Evolutionary conservation across 2,113 vertebrate genomes (phyloP).

Genomic region (Lipophrys pholis): DNA sequence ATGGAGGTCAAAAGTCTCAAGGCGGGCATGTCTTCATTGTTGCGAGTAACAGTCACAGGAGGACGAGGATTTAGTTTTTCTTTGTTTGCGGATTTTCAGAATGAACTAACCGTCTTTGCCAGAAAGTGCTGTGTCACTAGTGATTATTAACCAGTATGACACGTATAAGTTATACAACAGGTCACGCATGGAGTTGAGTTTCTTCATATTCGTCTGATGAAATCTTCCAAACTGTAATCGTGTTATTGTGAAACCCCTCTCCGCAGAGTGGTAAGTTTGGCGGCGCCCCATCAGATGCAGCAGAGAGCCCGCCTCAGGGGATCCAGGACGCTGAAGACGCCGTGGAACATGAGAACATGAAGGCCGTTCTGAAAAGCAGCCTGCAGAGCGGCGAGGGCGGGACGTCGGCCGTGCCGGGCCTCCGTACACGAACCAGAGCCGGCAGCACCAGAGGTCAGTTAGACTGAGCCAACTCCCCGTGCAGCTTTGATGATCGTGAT

Average conservation of each 20-base stretch:
- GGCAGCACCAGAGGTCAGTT: slow-evolving; percentile 83
- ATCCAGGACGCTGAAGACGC: slow-evolving; percentile 89
- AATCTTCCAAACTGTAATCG: slow-evolving; percentile 6
- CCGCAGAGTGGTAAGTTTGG: slow-evolving; percentile 92
- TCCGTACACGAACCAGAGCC: slow-evolving; percentile 89
- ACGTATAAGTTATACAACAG: no score
- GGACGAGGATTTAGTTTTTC: background rate
- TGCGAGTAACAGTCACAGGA: background rate
- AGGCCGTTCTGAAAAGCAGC: slow-evolving; percentile 90
- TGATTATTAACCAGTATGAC: slow-evolving; percentile 10
- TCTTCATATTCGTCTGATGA: background rate
- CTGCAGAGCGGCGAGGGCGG: slow-evolving; percentile 76
- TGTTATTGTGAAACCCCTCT: background rate
- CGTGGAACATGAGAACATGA: slow-evolving; percentile 97
- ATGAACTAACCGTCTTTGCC: slow-evolving; percentile 10
- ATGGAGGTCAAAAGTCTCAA: slow-evolving; percentile 8
- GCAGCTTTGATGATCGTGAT: background rate
- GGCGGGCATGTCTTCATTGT: slow-evolving; percentile 17
- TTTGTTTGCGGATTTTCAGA: no score
- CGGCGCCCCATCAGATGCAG: slow-evolving; percentile 74
- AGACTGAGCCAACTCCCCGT: background rate
- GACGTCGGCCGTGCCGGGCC: slow-evolving; percentile 79
- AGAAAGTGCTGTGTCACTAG: slow-evolving; percentile 6
- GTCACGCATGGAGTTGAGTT: background rate
- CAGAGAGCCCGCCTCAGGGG: slow-evolving; percentile 84